Evolutionary conservation across 2,888 invertebrate genomes (phyloP).

Genomic region (Syrphus vitripennis): DNA sequence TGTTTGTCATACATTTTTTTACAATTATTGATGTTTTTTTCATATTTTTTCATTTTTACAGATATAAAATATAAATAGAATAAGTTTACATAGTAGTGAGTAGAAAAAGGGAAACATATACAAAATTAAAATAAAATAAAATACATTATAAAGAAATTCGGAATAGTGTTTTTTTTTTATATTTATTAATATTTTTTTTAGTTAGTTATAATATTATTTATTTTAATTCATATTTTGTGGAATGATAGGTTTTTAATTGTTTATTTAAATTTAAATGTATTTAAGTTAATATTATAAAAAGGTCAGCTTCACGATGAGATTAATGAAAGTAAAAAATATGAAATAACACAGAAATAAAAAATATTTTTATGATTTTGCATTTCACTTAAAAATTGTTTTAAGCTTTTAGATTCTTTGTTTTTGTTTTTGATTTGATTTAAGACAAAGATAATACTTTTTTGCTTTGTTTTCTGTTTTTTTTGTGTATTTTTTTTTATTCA

Average conservation of each 20-base stretch:
- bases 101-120: conserved; percentile 62
- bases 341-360: conserved; percentile 28
- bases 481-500: conserved; percentile 40
- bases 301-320: conserved; percentile 57
- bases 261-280: conserved; percentile 48
- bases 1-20: conserved; percentile 26
- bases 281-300: conserved; percentile 53
- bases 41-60: conserved; percentile 38
- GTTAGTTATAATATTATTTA: conserved; percentile 25
- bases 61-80: conserved; percentile 66
- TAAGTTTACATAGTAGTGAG: conserved; percentile 46
- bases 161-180: conserved; percentile 46
- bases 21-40: conserved; percentile 14
- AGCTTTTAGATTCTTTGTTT: conserved; percentile 28
- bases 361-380: conserved; percentile 35
- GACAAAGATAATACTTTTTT: conserved; percentile 64
- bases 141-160: conserved; percentile 58
- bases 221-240: conserved; percentile 62
- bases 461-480: conserved; percentile 36
- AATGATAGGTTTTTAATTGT: conserved; percentile 56
- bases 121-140: conserved; percentile 39
- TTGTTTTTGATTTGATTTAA: conserved; percentile 10
- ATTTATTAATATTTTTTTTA: conserved; percentile 22
- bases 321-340: conserved; percentile 23
- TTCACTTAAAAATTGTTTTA: conserved; percentile 34